These are phyloP conservation scores for Tautogolabrus adspersus DNA, from an alignment of 2,113 vertebrate species.

Conservation along the genomic window DNA sequence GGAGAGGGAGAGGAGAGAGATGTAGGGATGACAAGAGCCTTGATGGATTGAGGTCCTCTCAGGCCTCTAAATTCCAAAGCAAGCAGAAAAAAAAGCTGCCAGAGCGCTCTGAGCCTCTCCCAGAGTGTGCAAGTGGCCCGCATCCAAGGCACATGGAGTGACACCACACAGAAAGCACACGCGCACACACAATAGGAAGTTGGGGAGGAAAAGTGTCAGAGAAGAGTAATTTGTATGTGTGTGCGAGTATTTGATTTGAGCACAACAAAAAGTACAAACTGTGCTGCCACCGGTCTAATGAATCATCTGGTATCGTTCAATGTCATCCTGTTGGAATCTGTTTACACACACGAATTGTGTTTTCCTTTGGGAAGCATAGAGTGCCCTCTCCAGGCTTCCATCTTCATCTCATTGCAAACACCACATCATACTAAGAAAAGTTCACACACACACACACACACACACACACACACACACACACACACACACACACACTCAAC, in stretches of 20 bases:
- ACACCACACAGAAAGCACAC: conserved; percentile 56
- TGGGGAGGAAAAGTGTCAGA: conserved; percentile 2
- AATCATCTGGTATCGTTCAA: conserved; percentile 41
- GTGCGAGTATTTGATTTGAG: conserved; percentile 26
- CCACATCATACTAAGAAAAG: conserved; percentile 14
- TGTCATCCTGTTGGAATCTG: conserved; percentile 41
- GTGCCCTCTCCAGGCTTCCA: conserved; percentile 67
- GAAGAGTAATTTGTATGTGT: conserved; percentile 4
- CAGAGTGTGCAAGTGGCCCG: conserved; percentile 70
- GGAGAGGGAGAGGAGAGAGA: conserved; percentile 47
- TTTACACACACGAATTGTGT: conserved; percentile 38
- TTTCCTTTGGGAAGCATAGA: conserved; percentile 51
- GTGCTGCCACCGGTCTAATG: conserved; percentile 30
- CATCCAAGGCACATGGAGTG: conserved; percentile 66
- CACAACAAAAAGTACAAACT: conserved; percentile 52
- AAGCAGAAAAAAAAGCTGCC: conserved; percentile 78
- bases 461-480: conserved; percentile 1
- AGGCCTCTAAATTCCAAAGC: conserved; percentile 83
- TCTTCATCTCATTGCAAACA: conserved; percentile 53
- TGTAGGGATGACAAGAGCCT: conserved; percentile 74
- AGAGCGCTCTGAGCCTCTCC: conserved; percentile 73
- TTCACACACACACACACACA: not conserved
- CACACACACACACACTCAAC: conserved; percentile 2
- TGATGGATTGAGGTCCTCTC: conserved; percentile 83
- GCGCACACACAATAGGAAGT: conserved; percentile 20